These are phyloP conservation scores for Enteromius radiatus DNA, from an alignment of 2,797 vertebrate genomes.

Conservation along the genomic window DNA sequence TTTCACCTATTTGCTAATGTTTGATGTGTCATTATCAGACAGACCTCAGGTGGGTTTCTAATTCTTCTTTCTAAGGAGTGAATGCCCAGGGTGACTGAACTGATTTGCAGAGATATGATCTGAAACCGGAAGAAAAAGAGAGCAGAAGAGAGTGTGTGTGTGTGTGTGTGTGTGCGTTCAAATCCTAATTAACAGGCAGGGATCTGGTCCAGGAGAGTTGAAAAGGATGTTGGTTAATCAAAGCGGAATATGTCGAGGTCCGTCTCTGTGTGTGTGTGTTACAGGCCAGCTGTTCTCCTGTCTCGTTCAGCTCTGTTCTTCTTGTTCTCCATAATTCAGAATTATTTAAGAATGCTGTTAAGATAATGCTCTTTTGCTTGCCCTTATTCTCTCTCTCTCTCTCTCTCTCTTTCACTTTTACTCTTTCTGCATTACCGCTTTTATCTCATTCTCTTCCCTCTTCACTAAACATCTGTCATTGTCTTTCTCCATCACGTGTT, in stretches of 20 bases:
- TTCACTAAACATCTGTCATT: not conserved
- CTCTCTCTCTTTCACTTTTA: not conserved
- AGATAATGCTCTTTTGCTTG: slow-evolving; percentile 47
- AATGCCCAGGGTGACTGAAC: slow-evolving; percentile 34
- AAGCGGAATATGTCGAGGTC: slow-evolving; percentile 46
- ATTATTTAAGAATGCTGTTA: slow-evolving; percentile 54
- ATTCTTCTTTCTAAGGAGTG: slow-evolving; percentile 13
- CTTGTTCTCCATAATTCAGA: slow-evolving; percentile 47
- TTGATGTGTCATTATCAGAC: slow-evolving; percentile 29
- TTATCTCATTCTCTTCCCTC: not conserved
- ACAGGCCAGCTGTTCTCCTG: slow-evolving; percentile 54
- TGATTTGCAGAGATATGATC: slow-evolving; percentile 14
- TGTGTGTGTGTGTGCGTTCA: not conserved
- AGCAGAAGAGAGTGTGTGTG: not conserved
- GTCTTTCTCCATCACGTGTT: not conserved
- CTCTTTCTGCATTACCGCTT: not conserved
- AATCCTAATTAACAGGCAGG: slow-evolving; percentile 50
- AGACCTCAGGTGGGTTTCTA: slow-evolving; percentile 5
- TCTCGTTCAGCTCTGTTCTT: slow-evolving; percentile 22
- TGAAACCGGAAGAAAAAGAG: slow-evolving; percentile 17
- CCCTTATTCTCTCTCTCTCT: not conserved
- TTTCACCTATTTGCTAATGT: slow-evolving; percentile 13
- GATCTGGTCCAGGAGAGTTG: slow-evolving; percentile 50
- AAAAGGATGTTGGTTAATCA: slow-evolving; percentile 57
- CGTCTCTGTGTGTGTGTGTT: not conserved